These are phyloP conservation scores for Mythimna impura DNA, from an alignment of 2,888 invertebrate species.

Conservation along the genomic window DNA sequence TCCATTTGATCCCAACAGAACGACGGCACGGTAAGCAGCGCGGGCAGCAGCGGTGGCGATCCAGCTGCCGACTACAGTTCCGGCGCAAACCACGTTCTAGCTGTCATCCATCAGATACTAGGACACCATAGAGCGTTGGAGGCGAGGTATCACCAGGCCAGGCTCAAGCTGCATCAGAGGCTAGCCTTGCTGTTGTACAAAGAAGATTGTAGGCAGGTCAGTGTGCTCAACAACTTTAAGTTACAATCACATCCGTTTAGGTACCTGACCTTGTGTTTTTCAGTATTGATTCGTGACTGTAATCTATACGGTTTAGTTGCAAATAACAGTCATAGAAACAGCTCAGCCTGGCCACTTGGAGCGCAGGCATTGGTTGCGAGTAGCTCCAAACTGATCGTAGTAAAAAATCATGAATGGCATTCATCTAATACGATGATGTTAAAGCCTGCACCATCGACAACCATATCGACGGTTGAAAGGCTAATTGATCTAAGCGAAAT, in stretches of 20 bases:
- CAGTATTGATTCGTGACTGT: too few species aligned
- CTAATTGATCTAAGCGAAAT: too few species aligned
- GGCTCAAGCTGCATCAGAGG: conserved; percentile 98
- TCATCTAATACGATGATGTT: neutral
- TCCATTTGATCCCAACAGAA: conserved; percentile 65
- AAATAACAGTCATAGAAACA: too few species aligned
- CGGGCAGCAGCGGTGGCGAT: conserved; percentile 93
- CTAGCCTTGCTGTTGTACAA: conserved; percentile 98
- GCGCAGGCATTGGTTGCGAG: too few species aligned
- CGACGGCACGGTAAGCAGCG: conserved; percentile 88
- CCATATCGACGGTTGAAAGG: too few species aligned
- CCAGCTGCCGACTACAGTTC: conserved; percentile 99
- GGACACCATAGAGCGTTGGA: conserved; percentile 98
- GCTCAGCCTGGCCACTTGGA: too few species aligned
- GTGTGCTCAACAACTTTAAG: conserved; percentile 17
- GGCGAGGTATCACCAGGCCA: conserved; percentile 98
- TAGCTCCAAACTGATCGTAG: neutral
- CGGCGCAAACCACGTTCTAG: conserved; percentile 98
- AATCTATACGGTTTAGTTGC: too few species aligned
- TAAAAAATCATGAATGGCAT: neutral
- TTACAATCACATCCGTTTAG: too few species aligned
- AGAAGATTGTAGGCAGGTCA: conserved; percentile 98
- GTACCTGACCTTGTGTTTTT: too few species aligned
- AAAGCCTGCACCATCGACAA: neutral
- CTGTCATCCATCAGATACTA: conserved; percentile 98